phyloP scores from a whole-genome alignment of 2,888 invertebrate genomes.

The Seira sanloemensis region DNA sequence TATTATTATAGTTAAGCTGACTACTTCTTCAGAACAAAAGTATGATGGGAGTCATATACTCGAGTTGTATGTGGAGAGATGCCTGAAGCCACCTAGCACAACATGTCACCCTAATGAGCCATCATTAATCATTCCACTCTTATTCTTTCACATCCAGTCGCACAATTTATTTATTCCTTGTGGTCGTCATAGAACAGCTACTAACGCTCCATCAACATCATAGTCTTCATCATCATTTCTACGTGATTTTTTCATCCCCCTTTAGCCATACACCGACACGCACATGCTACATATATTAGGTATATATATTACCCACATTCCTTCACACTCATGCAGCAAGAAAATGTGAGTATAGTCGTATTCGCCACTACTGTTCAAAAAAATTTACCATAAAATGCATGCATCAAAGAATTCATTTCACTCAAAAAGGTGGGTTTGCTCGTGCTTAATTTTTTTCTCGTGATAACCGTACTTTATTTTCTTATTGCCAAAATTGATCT shows the following conservation, averaged over 20 bases:
- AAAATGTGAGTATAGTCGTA: not conserved
- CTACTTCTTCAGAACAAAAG: not conserved
- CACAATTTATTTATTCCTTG: conserved; percentile 52
- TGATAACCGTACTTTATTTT: too few species aligned
- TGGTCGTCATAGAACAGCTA: conserved; percentile 2
- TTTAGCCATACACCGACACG: not conserved
- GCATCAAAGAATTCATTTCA: not conserved
- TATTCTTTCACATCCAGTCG: conserved; percentile 51
- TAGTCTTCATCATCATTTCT: conserved; percentile 2
- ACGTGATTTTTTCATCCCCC: not conserved
- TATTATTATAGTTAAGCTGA: not conserved
- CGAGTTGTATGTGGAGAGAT: conserved; percentile 10
- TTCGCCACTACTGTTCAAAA: too few species aligned
- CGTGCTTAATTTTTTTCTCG: too few species aligned
- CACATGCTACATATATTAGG: not conserved
- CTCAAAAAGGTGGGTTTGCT: too few species aligned
- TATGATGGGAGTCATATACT: too few species aligned
- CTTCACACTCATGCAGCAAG: not conserved
- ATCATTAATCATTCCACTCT: conserved; percentile 72
- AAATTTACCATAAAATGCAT: too few species aligned
- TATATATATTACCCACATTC: not conserved
- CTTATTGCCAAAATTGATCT: not conserved
- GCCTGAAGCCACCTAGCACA: conserved; percentile 69
- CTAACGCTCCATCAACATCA: conserved; percentile 13
- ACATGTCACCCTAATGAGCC: conserved; percentile 72